phyloP scores from a whole-genome alignment of 2,113 vertebrate genomes.

The Pygoscelis antarcticus region DNA sequence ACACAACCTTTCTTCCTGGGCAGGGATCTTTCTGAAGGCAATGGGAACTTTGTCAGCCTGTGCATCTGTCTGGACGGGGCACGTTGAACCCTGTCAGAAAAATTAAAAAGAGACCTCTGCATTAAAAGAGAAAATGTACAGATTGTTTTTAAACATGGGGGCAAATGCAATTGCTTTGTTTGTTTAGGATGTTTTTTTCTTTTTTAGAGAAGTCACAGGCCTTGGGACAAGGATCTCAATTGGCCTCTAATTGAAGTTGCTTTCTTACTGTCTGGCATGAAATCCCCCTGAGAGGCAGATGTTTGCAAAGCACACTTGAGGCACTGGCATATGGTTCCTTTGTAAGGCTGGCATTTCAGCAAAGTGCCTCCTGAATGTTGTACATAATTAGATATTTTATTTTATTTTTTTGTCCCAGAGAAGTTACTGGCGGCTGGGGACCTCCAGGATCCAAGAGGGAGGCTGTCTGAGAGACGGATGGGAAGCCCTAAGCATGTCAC shows the following conservation, averaged over 20 bases:
- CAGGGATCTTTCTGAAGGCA: background rate
- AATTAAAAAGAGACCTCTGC: background rate
- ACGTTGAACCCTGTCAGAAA: background rate
- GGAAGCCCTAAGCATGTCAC: background rate
- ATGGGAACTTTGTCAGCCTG: background rate
- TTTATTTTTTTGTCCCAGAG: conserved; percentile 13
- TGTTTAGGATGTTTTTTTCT: background rate
- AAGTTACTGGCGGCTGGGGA: conserved; percentile 6
- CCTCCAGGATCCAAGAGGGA: background rate
- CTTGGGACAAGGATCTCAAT: conserved; percentile 37
- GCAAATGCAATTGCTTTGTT: background rate
- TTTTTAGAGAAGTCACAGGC: background rate
- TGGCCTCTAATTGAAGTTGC: conserved; percentile 67
- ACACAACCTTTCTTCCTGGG: background rate
- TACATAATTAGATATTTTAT: conserved; percentile 62
- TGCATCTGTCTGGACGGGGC: rapidly evolving
- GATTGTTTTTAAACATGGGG: background rate
- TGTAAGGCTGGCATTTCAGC: conserved; percentile 56
- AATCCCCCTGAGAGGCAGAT: conserved; percentile 67
- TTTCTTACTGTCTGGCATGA: conserved; percentile 63
- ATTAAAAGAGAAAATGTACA: background rate
- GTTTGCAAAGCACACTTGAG: conserved; percentile 64
- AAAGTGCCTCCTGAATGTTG: conserved; percentile 52
- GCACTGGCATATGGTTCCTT: conserved; percentile 66
- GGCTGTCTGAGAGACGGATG: background rate